Conservation (phyloP, 2,797 vertebrate species). For the Anguilla megastoma region DNA sequence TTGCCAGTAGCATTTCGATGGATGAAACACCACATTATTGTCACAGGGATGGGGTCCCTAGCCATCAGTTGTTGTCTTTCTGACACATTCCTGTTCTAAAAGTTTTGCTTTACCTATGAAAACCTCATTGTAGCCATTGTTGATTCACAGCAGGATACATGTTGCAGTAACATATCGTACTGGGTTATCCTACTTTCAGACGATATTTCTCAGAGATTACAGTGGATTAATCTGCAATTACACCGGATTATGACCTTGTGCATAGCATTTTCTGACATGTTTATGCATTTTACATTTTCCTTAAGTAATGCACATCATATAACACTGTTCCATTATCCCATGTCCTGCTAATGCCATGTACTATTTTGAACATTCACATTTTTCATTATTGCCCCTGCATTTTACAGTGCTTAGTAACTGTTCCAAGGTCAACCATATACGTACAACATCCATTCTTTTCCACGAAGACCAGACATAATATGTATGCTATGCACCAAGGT, state of each 20-base stretch:
- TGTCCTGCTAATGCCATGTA: conserved; percentile 40
- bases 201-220: not conserved
- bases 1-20: not conserved
- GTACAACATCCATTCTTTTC: not conserved
- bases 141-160: not conserved
- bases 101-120: not conserved
- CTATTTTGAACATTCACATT: conserved; percentile 30
- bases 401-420: not conserved
- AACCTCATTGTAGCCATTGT: not conserved
- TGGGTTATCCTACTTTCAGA: not conserved
- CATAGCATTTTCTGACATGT: not conserved
- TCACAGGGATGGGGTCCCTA: not conserved
- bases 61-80: not conserved
- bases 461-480: not conserved
- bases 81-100: not conserved
- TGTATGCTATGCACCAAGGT: not conserved
- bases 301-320: conserved; percentile 28
- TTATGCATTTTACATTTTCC: not conserved
- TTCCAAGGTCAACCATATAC: not conserved
- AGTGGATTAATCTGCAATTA: not conserved
- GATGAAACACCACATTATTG: not conserved
- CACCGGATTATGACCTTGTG: not conserved
- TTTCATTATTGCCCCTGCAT: too few species aligned
- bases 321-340: conserved; percentile 34
- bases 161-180: not conserved